Base-by-base conservation (phyloP, 1,140 invertebrate genomes). In the Cephus cinctus region DNA sequence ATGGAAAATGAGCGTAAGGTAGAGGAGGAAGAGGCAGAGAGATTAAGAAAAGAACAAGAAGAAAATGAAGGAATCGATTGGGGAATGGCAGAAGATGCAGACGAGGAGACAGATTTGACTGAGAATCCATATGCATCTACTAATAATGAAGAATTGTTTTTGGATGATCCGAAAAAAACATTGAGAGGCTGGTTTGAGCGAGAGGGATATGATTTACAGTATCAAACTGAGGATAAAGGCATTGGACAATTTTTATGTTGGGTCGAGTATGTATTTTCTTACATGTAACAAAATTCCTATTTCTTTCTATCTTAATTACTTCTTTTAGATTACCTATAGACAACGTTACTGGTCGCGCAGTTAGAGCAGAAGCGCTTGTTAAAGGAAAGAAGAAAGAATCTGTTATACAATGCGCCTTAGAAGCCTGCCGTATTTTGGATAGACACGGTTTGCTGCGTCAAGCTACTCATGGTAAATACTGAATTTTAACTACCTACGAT, bases 131-230 rank as follows among this genome's bases (percentile, higher is more conserved):
- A 83, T 73, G 90, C 92, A 0, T 75, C 80, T 38, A 83, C 84
- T 1, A 81, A 79, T 34, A 92, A 94, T 70, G 93, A 96, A 69
- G 90, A 95, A 53, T 67, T 96, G 4, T 96, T 92, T 70, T 75
- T 96, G 18, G 87, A 94, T 43, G 95, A 98, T 78, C 96, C 96
- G 0, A 98, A 98, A 72, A 96, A 96, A 73, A 93, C 93, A 2
- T 70, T 99, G 4, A 78, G 91, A 56, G 91, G 92, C 0, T 98
- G 93, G 82, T 98, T 96, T 74, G 96, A 98, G 72, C 79, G 95
- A 48, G 96, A 98, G 78, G 96, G 95, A 0, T 80, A 86, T 23
- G 86, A 89, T 47, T 77, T 97, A 18, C 86, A 86, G 42, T 96
- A 96, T 67, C 81, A 92, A 56, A 87, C 88, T 20, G 85, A 89